Evolutionary conservation across 2,113 vertebrate genomes (phyloP), one percentile per base, ranked within the genome.

Genomic region (Scophthalmus maximus): DNA sequence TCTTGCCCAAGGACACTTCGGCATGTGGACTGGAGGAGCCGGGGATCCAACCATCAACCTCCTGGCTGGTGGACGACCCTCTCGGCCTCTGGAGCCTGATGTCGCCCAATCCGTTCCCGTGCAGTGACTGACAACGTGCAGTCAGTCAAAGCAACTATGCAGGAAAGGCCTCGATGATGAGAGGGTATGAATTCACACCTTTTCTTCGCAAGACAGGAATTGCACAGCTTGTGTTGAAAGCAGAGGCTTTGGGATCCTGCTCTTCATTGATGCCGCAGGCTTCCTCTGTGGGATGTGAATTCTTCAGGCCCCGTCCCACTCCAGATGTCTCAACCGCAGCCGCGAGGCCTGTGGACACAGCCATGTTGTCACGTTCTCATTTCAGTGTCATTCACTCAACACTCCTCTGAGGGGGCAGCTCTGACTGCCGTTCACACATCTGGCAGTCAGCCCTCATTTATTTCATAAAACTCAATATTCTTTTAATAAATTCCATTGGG

Each of bases 351-450:
- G 53, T 59, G 58, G 55, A 47, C 30, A 25, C 64, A 11, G 56
- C 38, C 61, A 22, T n/a, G 63, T 32, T 71, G 63, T 56, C 73
- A 69, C 25, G 38, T 26, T 93, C 94, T 94, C 92, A 94, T 82
- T 69, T 78, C 91, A 42, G 59, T 79, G 62, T 68, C 68, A 76
- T 12, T 84, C 73, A 76, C 72, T 86, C 83, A 79, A 64, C 83
- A 58, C 71, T 1, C 6, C 47, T 25, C 9, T 3, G 32, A 23
- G 57, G 51, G 44, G 53, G 52, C 53, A 12, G 27, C 67, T 60
- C 59, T 64, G 65, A 73, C 68, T 40, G 68, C 58, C n/a, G n/a
- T 5, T 36, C 49, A 42, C 25, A 72, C 58, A 65, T 8, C 59
- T 69, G 71, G n/a, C n/a, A n/a, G n/a, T n/a, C n/a, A n/a, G n/a